Conservation (phyloP, 2,113 vertebrate genomes). For the Regulus satrapa region DNA sequence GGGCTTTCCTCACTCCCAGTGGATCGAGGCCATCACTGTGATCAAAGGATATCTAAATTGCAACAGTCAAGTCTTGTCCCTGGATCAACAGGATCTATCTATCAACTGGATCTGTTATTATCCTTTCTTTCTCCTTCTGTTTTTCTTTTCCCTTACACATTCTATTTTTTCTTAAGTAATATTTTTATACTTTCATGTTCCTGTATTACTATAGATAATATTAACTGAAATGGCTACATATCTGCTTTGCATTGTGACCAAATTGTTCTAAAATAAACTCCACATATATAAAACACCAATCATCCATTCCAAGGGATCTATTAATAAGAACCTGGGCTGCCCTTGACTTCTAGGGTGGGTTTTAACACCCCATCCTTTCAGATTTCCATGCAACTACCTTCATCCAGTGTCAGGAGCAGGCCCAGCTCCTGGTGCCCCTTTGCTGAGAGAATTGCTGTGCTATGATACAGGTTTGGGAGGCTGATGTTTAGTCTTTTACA, state of each 20-base stretch:
- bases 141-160: too few species aligned
- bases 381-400: background rate
- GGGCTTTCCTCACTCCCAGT: background rate
- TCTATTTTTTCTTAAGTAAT: too few species aligned
- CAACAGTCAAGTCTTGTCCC: background rate
- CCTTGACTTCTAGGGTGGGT: background rate
- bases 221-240: background rate
- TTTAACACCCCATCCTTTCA: background rate
- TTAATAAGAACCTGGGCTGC: background rate
- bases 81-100: background rate
- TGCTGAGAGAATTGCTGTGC: constrained; percentile 26
- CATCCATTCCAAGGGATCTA: background rate
- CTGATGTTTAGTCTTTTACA: constrained; percentile 62
- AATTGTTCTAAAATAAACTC: background rate
- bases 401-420: background rate
- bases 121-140: background rate
- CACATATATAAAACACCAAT: fast-evolving
- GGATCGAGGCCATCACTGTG: background rate
- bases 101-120: too few species aligned
- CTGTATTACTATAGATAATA: background rate
- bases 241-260: background rate
- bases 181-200: background rate
- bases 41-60: background rate
- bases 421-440: constrained; percentile 1
- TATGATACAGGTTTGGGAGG: constrained; percentile 6